Percentiles rank a stretch among this genome's conserved stretches.
Conservation (phyloP, 2,888 invertebrate species). For the Agrotis segetum region DNA sequence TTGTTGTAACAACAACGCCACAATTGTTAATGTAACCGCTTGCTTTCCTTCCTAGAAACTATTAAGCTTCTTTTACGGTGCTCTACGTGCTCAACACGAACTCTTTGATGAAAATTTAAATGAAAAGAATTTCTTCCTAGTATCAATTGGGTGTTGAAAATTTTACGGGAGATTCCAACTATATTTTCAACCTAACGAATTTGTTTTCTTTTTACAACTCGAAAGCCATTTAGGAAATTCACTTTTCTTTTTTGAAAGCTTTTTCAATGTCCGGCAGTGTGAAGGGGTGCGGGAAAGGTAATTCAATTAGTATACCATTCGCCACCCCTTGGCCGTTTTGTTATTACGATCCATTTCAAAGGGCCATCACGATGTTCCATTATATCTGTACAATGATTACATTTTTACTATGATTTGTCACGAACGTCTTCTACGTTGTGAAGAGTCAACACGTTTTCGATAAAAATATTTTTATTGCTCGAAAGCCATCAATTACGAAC, state of each 20-base stretch:
- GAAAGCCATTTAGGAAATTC: constrained; percentile 41
- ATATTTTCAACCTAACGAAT: constrained; percentile 24
- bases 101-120: constrained; percentile 60
- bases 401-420: constrained; percentile 61
- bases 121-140: constrained; percentile 43
- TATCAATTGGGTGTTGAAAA: constrained; percentile 46
- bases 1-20: constrained; percentile 74
- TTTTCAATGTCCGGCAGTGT: constrained; percentile 51
- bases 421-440: constrained; percentile 45
- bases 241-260: constrained; percentile 43
- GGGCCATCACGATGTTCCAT: constrained; percentile 58
- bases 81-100: constrained; percentile 44
- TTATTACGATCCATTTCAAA: constrained; percentile 61
- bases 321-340: constrained; percentile 66
- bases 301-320: constrained; percentile 73
- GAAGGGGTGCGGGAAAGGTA: constrained; percentile 68
- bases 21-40: constrained; percentile 76
- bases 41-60: constrained; percentile 73
- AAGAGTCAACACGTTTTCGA: constrained; percentile 20
- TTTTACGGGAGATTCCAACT: constrained; percentile 31
- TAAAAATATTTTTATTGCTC: constrained; percentile 31
- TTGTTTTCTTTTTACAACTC: constrained; percentile 26
- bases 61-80: constrained; percentile 67
- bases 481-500: constrained; percentile 38
- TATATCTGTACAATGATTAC: constrained; percentile 54